Conservation (phyloP, 2,888 invertebrate genomes). For the Muschampia plurimacula region DNA sequence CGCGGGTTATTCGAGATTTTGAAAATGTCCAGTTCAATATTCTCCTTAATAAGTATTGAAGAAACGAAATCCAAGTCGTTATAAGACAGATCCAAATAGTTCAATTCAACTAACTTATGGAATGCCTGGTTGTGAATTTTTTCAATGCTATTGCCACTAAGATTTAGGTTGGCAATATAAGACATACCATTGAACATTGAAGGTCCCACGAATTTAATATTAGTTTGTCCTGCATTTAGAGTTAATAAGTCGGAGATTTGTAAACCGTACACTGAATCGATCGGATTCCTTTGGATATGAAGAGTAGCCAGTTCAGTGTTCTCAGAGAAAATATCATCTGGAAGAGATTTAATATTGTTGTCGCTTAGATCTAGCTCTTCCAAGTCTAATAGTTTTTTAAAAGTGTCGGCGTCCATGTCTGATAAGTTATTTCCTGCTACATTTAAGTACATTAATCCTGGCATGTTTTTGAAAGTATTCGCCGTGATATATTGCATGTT, state of each 20-base stretch:
- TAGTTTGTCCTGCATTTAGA: conserved; percentile 89
- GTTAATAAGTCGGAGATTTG: conserved; percentile 87
- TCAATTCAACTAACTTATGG: conserved; percentile 87
- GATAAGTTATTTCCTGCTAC: conserved; percentile 88
- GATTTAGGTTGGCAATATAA: conserved; percentile 87
- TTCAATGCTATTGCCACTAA: conserved; percentile 89
- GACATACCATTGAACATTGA: conserved; percentile 88
- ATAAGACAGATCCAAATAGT: conserved; percentile 90
- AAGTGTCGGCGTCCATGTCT: conserved; percentile 86
- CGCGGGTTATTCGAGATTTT: conserved; percentile 89
- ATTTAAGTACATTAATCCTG: conserved; percentile 88
- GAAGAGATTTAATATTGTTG: conserved; percentile 88
- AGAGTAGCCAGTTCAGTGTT: conserved; percentile 89
- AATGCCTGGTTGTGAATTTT: conserved; percentile 90
- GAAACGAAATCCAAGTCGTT: conserved; percentile 89
- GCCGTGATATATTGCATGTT: conserved; percentile 88
- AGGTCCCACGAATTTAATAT: conserved; percentile 87
- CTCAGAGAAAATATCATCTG: conserved; percentile 87
- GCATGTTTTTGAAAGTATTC: conserved; percentile 87
- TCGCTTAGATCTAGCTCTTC: conserved; percentile 91
- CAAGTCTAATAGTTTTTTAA: conserved; percentile 87
- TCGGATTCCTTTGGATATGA: conserved; percentile 89
- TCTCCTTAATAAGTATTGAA: conserved; percentile 88
- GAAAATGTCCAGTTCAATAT: conserved; percentile 89
- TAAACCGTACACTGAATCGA: conserved; percentile 87